A percentile compares a stretch with the other conserved stretches of the same genome.
Evolutionary conservation across 92 coral and sea anemone genomes (phyloP).

Genomic region (Palythoa grandis): DNA sequence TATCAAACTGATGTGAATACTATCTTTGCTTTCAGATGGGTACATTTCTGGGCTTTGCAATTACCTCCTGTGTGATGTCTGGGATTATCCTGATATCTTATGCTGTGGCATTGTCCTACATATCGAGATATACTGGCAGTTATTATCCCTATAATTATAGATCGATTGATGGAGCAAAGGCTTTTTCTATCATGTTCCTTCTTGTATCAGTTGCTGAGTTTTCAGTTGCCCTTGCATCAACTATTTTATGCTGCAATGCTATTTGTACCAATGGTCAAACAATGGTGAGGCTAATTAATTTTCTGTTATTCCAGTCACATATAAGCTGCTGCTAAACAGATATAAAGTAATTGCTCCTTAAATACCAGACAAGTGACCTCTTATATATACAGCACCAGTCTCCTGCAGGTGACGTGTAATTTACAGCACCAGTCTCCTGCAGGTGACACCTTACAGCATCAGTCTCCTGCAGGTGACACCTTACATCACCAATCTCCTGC

Average conservation of each 20-base stretch:
- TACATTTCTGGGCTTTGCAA: constrained; percentile 18
- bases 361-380: too few species aligned
- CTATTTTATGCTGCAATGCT: not conserved
- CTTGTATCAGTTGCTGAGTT: constrained; percentile 9
- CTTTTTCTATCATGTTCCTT: not conserved
- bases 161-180: not conserved
- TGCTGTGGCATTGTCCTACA: not conserved
- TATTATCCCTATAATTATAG: not conserved
- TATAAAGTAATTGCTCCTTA: too few species aligned
- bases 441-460: too few species aligned
- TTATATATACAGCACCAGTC: too few species aligned
- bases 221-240: constrained; percentile 12
- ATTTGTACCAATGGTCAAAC: not conserved
- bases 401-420: too few species aligned
- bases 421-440: too few species aligned
- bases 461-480: too few species aligned
- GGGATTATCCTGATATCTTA: not conserved
- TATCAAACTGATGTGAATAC: too few species aligned
- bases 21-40: constrained; percentile 15
- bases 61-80: constrained; percentile 13
- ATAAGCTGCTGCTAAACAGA: too few species aligned
- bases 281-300: not conserved
- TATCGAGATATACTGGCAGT: not conserved
- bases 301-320: not conserved
- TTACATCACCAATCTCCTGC: too few species aligned